Conservation (phyloP, 2,113 vertebrate species). For the Columba janthina region DNA sequence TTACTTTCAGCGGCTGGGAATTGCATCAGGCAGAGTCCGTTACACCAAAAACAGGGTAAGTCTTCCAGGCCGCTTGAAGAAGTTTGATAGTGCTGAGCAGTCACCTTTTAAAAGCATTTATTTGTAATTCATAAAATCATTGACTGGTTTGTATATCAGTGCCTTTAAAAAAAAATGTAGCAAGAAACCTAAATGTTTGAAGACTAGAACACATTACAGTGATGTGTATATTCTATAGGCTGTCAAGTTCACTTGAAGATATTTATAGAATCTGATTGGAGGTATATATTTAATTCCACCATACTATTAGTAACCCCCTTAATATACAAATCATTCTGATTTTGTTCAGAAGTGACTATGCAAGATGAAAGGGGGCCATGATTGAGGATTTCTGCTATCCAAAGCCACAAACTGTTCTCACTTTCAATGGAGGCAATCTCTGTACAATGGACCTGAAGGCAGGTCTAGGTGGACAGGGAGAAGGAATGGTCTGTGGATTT, state of each 20-base stretch:
- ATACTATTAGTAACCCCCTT: neutral
- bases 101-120: neutral
- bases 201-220: neutral
- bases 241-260: neutral
- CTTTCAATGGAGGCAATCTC: neutral
- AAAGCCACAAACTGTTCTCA: neutral
- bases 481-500: neutral
- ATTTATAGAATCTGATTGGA: neutral
- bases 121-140: neutral
- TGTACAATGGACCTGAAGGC: neutral
- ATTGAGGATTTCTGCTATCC: neutral
- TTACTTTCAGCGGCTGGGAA: conserved; percentile 93
- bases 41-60: conserved; percentile 94
- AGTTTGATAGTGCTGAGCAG: neutral
- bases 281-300: neutral
- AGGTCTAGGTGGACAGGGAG: neutral
- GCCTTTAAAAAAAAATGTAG: neutral
- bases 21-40: conserved; percentile 88
- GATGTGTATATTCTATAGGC: neutral
- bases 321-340: neutral
- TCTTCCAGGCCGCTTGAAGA: neutral
- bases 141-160: neutral
- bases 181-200: neutral
- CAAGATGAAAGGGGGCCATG: neutral
- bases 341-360: neutral